These are phyloP conservation scores for Teinopalpus imperialis DNA, from an alignment of 2,888 invertebrate species.

Conservation along the genomic window DNA sequence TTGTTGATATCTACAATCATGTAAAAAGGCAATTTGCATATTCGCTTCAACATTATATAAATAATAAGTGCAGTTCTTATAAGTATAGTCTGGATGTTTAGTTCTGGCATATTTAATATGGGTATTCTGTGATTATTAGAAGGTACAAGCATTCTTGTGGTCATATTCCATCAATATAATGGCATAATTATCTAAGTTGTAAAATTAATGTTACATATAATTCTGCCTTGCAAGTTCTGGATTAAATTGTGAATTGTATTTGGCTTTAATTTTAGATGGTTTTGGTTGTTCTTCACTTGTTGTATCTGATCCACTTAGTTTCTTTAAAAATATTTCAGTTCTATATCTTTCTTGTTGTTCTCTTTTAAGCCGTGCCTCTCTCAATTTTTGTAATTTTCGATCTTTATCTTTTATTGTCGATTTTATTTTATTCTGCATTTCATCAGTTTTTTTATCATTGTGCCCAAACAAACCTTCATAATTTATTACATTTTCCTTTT, in stretches of 20 bases:
- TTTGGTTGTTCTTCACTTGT: constrained; percentile 32
- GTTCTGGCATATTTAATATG: too few species aligned
- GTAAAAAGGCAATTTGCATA: too few species aligned
- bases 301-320: constrained; percentile 68
- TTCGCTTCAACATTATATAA: too few species aligned
- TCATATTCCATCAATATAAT: too few species aligned
- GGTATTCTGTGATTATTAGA: too few species aligned
- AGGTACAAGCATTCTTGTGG: too few species aligned
- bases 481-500: constrained; percentile 12
- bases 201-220: constrained; percentile 46
- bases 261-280: constrained; percentile 82
- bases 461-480: constrained; percentile 2
- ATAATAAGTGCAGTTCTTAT: too few species aligned
- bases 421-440: constrained; percentile 33
- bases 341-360: constrained; percentile 90
- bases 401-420: constrained; percentile 47
- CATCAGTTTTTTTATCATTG: constrained; percentile 25
- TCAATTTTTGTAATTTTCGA: constrained; percentile 83
- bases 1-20: too few species aligned
- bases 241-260: constrained; percentile 98
- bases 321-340: constrained; percentile 87
- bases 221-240: constrained; percentile 94
- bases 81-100: too few species aligned
- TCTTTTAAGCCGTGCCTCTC: constrained; percentile 89
- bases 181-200: not conserved